A percentile compares a stretch with the other conserved stretches of the same genome.
phyloP scores from a whole-genome alignment of 2,888 invertebrate species.

The Rhaphigaster nebulosa region DNA sequence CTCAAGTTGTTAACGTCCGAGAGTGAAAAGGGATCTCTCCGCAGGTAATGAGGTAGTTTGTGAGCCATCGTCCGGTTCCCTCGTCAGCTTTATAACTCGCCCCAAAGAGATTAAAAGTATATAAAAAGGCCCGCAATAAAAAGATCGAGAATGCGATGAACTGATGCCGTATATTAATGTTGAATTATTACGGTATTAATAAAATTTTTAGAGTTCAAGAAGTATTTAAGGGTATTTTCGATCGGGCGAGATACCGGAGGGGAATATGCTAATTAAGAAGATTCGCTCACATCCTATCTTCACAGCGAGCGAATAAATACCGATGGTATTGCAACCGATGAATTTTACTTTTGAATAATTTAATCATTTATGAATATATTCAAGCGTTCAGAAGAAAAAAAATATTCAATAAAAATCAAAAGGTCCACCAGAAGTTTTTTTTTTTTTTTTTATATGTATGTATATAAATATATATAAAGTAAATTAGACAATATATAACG shows the following conservation, averaged over 20 bases:
- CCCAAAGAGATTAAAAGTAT: constrained; percentile 4
- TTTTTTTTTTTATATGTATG: too few species aligned
- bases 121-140: not conserved
- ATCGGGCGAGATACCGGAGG: too few species aligned
- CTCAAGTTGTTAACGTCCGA: not conserved
- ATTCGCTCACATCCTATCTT: too few species aligned
- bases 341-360: not conserved
- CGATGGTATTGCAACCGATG: not conserved
- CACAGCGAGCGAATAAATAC: too few species aligned
- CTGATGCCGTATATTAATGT: not conserved
- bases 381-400: not conserved
- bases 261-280: not conserved
- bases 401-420: not conserved
- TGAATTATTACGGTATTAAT: not conserved
- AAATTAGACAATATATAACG: too few species aligned
- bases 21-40: not conserved
- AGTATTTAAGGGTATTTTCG: not conserved
- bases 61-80: too few species aligned
- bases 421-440: not conserved
- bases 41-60: constrained; percentile 7
- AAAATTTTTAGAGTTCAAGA: not conserved
- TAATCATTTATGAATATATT: constrained; percentile 14
- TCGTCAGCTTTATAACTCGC: too few species aligned
- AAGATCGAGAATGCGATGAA: not conserved
- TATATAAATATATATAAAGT: too few species aligned